Conservation (phyloP, 2,888 invertebrate genomes). For the Acrobeloides nanus region DNA sequence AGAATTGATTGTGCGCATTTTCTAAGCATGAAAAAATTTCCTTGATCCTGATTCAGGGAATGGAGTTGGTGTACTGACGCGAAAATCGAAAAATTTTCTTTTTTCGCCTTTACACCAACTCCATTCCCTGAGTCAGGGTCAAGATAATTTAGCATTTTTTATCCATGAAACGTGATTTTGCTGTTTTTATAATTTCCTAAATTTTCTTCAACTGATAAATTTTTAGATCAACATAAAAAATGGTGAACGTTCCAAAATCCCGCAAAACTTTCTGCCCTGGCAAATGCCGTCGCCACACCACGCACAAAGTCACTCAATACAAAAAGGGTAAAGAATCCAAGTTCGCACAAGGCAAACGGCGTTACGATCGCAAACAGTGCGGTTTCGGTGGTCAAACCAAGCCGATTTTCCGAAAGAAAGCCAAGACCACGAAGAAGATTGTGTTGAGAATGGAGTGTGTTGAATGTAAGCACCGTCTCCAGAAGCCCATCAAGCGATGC, state of each 20-base stretch:
- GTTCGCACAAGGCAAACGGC: slow-evolving; percentile 74
- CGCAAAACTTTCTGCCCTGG: slow-evolving; percentile 86
- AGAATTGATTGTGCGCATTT: too few species aligned
- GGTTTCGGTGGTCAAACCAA: slow-evolving; percentile 99
- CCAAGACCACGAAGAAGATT: slow-evolving; percentile 99
- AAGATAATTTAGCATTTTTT: too few species aligned
- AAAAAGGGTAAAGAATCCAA: slow-evolving; percentile 98
- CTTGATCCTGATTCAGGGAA: too few species aligned
- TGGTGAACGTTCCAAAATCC: slow-evolving; percentile 98
- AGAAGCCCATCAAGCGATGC: slow-evolving; percentile 73
- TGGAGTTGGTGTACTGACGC: too few species aligned
- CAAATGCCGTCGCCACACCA: slow-evolving; percentile 95
- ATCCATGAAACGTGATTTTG: too few species aligned
- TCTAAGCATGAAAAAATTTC: too few species aligned
- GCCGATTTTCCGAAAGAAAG: slow-evolving; percentile 98
- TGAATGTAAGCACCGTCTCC: slow-evolving; percentile 90
- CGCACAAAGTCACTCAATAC: slow-evolving; percentile 98
- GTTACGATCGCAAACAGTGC: slow-evolving; percentile 98
- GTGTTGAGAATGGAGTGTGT: slow-evolving; percentile 97
- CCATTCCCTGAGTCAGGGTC: too few species aligned
- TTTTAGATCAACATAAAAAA: too few species aligned
- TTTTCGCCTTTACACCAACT: too few species aligned
- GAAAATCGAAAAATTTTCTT: too few species aligned
- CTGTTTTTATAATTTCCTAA: too few species aligned
- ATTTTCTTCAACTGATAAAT: too few species aligned